A percentile compares a stretch with the other conserved stretches of the same genome.
These are phyloP conservation scores for Isichthys henryi DNA, from an alignment of 2,113 vertebrate species.

Conservation along the genomic window DNA sequence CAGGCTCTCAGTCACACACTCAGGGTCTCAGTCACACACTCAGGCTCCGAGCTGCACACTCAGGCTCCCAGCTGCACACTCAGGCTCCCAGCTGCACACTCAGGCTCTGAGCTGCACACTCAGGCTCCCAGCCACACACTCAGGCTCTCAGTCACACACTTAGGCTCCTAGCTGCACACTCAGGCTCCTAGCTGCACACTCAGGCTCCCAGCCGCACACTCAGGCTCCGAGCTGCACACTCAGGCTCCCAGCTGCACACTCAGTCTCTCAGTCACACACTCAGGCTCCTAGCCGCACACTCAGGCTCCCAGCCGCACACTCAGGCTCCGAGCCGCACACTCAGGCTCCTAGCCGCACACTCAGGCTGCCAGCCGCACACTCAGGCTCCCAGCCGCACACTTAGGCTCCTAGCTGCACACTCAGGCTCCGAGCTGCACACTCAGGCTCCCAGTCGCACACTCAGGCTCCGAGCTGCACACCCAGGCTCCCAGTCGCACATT, in stretches of 20 bases:
- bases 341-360: too few relatives aligned
- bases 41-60: not conserved
- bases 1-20: not conserved
- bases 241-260: not conserved
- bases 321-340: too few relatives aligned
- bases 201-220: not conserved
- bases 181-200: not conserved
- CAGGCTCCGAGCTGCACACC: not conserved
- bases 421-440: rapidly evolving
- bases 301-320: too few relatives aligned
- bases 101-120: not conserved
- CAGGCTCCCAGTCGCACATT: too few relatives aligned
- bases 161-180: not conserved
- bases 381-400: not conserved
- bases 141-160: not conserved
- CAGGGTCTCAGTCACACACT: not conserved
- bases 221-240: not conserved
- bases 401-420: not conserved
- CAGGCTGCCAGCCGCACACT: not conserved
- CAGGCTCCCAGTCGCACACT: not conserved
- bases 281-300: too few relatives aligned
- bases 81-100: not conserved
- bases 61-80: not conserved
- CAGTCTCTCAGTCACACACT: too few relatives aligned
- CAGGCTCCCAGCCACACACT: not conserved